Evolutionary conservation across 1,140 invertebrate species (phyloP).

Genomic region (Diuraphis noxia): DNA sequence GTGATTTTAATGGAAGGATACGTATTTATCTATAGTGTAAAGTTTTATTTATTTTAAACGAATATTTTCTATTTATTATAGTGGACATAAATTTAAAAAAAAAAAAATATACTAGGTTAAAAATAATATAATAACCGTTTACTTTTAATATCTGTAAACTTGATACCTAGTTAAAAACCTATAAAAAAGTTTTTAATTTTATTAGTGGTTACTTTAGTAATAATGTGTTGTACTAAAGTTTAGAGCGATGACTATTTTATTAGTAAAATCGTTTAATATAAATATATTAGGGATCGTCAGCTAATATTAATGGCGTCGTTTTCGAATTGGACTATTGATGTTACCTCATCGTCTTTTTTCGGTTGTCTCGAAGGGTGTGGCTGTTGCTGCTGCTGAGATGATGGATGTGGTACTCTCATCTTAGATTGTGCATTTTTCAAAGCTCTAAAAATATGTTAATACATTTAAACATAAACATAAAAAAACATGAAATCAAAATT

Average conservation of each 20-base stretch:
- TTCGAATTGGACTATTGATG: neutral
- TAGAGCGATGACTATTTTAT: neutral
- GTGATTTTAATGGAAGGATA: neutral
- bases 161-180: neutral
- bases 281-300: neutral
- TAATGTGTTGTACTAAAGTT: neutral
- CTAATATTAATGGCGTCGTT: neutral
- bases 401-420: constrained; percentile 57
- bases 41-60: too few species aligned
- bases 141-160: neutral
- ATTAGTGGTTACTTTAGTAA: neutral
- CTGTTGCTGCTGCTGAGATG: constrained; percentile 56
- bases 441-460: constrained; percentile 58
- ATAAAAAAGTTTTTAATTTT: neutral
- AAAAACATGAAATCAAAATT: neutral
- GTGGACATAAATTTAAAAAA: neutral
- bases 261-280: neutral
- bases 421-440: constrained; percentile 63
- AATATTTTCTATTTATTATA: neutral
- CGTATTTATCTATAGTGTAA: too few species aligned
- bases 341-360: constrained; percentile 59
- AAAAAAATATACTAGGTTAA: neutral
- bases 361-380: constrained; percentile 57
- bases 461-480: constrained; percentile 19
- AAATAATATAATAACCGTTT: neutral